phyloP scores from a whole-genome alignment of 2,113 vertebrate genomes.

The Dissostichus mawsoni region DNA sequence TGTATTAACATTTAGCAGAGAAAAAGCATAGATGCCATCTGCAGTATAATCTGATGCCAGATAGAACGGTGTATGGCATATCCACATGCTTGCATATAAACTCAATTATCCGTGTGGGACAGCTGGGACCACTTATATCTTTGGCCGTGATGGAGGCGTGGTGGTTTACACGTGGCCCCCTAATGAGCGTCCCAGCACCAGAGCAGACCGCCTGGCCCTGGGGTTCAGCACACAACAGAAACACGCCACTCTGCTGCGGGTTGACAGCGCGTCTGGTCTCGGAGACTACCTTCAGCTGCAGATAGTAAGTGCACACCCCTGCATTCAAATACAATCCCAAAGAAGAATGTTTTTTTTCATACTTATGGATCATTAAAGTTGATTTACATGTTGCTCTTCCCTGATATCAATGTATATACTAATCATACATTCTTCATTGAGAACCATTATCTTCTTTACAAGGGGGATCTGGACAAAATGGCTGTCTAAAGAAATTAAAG shows the following conservation, averaged over 20 bases:
- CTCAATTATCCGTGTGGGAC: constrained; percentile 49
- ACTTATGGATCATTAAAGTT: not conserved
- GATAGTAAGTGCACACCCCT: constrained; percentile 90
- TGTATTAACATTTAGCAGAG: constrained; percentile 10
- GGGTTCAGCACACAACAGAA: constrained; percentile 99
- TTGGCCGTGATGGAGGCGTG: constrained; percentile 96
- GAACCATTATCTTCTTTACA: not conserved
- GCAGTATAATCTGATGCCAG: constrained; percentile 11
- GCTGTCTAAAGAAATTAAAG: not conserved
- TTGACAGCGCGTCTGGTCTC: constrained; percentile 97
- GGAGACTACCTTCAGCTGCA: constrained; percentile 99
- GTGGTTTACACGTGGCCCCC: constrained; percentile 99
- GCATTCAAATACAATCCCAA: not conserved
- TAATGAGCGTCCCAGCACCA: constrained; percentile 97
- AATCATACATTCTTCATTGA: not conserved
- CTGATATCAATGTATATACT: not conserved
- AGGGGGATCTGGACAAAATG: not conserved
- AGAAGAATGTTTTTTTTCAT: not conserved
- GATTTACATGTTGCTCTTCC: not conserved
- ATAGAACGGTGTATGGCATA: constrained; percentile 5
- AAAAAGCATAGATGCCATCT: not conserved
- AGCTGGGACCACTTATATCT: constrained; percentile 99
- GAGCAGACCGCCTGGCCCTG: constrained; percentile 96
- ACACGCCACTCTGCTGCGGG: constrained; percentile 93
- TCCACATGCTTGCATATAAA: constrained; percentile 18